Base-by-base conservation (phyloP, 2,113 vertebrate species). In the Aptenodytes patagonicus region DNA sequence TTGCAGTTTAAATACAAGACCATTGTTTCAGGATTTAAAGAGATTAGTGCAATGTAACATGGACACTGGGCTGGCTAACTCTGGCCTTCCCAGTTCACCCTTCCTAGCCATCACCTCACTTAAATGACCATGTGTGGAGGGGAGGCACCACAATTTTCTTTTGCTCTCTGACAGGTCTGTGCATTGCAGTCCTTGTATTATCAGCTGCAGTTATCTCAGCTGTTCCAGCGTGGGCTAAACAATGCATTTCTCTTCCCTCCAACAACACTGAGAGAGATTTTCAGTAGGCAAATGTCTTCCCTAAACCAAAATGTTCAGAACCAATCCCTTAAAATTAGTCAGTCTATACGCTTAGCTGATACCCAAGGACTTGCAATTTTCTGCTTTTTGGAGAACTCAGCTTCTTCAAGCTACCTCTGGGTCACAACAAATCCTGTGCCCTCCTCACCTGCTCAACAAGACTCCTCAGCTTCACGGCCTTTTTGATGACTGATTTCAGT, bases 1-100 rank as follows among this genome's bases (percentile, higher is more conserved):
- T 96, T 96, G 66, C 11, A 28, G 40, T 42, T 86, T 78, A 81
- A 94, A 96, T 90, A 58, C 82, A 90, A 86, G 40, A 36, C 68
- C 82, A 83, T 77, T 96, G 95, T 94, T 96, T 73, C 68, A 51
- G 82, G 82, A 90, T 94, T 95, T 58, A 42, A 66, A 65, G 19
- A 54, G 87, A 88, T 92, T 88, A 78, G 58, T 51, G 29, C 49
- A 77, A 22, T 6, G 42, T 22, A 94, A 88, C 49, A 34, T 10
- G 77, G 77, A 65, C 58, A 26, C 36, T 13, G 68, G 40, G 49
- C 69, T 55, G 77, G 68, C 55, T 75, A 38, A 51, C 77, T 73
- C 24, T 26, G 44, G 34, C 55, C 42, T 90, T 77, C 54, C 46
- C 75, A 82, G 51, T 20, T 60, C 55, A 34, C 69, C 17, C 8